Evolutionary conservation across 2,113 vertebrate species (phyloP).

Genomic region (Myiagra hebetior): DNA sequence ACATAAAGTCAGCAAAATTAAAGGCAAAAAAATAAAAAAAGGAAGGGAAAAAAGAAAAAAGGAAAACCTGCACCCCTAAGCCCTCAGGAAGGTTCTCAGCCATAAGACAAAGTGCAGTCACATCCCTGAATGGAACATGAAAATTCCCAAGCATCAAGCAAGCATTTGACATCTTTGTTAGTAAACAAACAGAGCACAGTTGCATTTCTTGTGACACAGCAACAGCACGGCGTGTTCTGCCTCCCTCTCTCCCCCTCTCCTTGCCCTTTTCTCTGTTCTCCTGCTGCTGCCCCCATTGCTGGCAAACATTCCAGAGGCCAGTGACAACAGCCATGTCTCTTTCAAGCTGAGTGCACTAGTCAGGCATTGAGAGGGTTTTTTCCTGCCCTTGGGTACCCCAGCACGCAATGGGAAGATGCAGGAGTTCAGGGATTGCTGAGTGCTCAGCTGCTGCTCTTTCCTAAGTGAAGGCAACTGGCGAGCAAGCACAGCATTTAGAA

Average conservation of each 20-base stretch:
- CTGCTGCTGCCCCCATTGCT: not conserved
- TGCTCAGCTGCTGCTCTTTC: conserved; percentile 28
- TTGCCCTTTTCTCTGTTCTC: not conserved
- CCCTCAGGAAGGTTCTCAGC: not conserved
- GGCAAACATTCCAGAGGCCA: conserved; percentile 38
- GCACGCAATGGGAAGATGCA: conserved; percentile 10
- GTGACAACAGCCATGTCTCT: not conserved
- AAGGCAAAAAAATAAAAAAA: not conserved
- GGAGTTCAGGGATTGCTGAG: conserved; percentile 7
- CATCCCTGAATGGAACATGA: not conserved
- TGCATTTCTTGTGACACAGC: not conserved
- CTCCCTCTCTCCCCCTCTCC: not conserved
- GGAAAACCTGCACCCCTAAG: accelerated
- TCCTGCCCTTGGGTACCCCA: conserved; percentile 43
- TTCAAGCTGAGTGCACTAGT: conserved; percentile 47
- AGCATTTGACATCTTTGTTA: conserved; percentile 37
- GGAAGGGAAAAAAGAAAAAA: accelerated
- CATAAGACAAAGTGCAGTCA: not conserved
- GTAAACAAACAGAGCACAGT: conserved; percentile 8
- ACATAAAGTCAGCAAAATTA: not conserved
- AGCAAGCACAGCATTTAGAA: conserved; percentile 57
- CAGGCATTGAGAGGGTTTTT: not conserved
- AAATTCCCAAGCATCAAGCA: not conserved
- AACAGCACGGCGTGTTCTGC: not conserved
- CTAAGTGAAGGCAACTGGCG: not conserved